Percentiles rank a stretch among this genome's conserved stretches.
These are phyloP conservation scores for Orbicella faveolata DNA, from an alignment of 64 coral and sea anemone genomes.

Conservation along the genomic window DNA sequence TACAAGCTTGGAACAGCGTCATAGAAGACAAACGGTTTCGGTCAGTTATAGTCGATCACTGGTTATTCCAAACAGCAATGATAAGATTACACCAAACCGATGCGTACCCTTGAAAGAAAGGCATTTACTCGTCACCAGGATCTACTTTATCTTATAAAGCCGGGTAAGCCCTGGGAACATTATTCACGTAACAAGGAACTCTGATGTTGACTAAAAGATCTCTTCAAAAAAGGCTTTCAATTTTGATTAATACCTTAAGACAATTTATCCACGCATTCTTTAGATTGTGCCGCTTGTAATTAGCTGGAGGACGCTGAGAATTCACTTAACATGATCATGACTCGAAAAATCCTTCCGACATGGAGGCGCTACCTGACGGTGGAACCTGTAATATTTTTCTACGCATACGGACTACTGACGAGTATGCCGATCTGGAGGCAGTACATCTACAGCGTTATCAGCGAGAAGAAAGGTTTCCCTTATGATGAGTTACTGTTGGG, in stretches of 20 bases:
- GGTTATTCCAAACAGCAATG: too few species aligned
- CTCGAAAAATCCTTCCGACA: constrained; percentile 2
- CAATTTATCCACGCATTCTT: background rate
- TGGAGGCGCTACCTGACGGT: constrained; percentile 76
- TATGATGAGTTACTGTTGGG: constrained; percentile 37
- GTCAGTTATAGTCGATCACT: too few species aligned
- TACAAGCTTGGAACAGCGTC: too few species aligned
- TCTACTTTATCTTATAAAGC: too few species aligned
- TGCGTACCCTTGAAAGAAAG: too few species aligned
- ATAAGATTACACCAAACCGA: too few species aligned
- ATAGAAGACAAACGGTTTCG: too few species aligned
- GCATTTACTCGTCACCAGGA: too few species aligned
- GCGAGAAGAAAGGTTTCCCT: constrained; percentile 79
- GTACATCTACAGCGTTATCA: constrained; percentile 82
- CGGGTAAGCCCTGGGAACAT: too few species aligned
- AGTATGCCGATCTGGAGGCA: constrained; percentile 69
- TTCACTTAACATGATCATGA: constrained; percentile 27
- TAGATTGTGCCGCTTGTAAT: background rate
- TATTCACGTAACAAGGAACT: too few species aligned
- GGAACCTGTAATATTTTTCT: constrained; percentile 94
- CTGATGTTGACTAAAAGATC: too few species aligned
- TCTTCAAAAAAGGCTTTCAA: too few species aligned
- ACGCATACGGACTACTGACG: constrained; percentile 81
- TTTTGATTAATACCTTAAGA: background rate
- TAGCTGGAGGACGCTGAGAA: background rate